phyloP scores from a whole-genome alignment of 2,888 invertebrate genomes.

The Drosophila paramelanica region DNA sequence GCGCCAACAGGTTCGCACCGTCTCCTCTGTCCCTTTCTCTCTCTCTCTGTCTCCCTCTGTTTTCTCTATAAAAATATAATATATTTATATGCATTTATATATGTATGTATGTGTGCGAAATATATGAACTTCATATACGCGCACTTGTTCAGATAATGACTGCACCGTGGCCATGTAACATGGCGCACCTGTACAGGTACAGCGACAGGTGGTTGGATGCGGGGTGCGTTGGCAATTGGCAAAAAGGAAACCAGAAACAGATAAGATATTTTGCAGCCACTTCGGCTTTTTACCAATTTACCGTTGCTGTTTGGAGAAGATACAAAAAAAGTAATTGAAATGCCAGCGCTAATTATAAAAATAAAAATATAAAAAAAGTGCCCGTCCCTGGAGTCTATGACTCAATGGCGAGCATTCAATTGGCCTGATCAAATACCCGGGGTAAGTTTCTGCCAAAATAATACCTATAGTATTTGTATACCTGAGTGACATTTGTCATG shows the following conservation, averaged over 20 bases:
- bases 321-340: slow-evolving; percentile 47
- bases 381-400: slow-evolving; percentile 21
- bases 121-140: slow-evolving; percentile 14
- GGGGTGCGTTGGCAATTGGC: slow-evolving; percentile 35
- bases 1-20: slow-evolving; percentile 20
- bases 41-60: background rate
- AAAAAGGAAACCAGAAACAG: slow-evolving; percentile 64
- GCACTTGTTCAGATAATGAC: slow-evolving; percentile 18
- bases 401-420: slow-evolving; percentile 28
- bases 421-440: slow-evolving; percentile 22
- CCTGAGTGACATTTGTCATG: slow-evolving; percentile 20
- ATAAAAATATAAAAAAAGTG: slow-evolving; percentile 14
- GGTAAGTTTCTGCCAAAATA: slow-evolving; percentile 14
- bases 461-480: background rate
- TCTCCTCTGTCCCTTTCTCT: background rate
- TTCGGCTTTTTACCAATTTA: slow-evolving; percentile 33
- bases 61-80: background rate
- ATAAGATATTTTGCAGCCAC: slow-evolving; percentile 61
- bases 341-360: slow-evolving; percentile 59
- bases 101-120: background rate
- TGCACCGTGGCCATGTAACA: slow-evolving; percentile 43
- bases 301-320: slow-evolving; percentile 17
- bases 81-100: background rate
- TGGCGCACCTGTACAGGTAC: slow-evolving; percentile 42
- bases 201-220: background rate